phyloP scores from a whole-genome alignment of 2,113 vertebrate genomes.

The Ptilorrhoa leucosticta region DNA sequence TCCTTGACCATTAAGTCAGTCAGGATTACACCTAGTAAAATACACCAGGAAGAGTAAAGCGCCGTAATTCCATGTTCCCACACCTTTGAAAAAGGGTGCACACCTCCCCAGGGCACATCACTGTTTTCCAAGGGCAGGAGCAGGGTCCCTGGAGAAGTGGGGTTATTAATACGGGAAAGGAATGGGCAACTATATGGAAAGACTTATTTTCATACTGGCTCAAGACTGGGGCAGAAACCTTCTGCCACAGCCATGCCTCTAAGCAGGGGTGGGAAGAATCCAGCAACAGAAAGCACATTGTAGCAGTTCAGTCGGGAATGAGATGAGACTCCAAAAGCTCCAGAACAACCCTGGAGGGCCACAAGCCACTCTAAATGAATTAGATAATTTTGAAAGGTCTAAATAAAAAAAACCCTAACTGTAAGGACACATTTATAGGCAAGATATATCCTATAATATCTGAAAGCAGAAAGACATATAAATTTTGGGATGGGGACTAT shows the following conservation, averaged over 20 bases:
- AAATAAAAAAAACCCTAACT: not conserved
- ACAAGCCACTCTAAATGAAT: not conserved
- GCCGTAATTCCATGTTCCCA: not conserved
- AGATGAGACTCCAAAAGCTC: not conserved
- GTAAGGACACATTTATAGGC: not conserved
- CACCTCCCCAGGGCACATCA: not conserved
- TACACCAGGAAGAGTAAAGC: not conserved
- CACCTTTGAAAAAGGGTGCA: not conserved
- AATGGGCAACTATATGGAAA: rapidly evolving
- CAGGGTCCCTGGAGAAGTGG: not conserved
- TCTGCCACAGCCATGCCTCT: not conserved
- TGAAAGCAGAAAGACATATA: not conserved
- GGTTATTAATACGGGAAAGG: not conserved
- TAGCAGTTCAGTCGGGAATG: not conserved
- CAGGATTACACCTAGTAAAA: not conserved
- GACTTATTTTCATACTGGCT: not conserved
- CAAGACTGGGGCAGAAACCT: not conserved
- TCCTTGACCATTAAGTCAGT: rapidly evolving
- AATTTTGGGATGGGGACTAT: not conserved
- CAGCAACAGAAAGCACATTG: not conserved
- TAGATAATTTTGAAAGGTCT: not conserved
- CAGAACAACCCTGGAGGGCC: not conserved
- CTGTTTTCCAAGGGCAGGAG: not conserved
- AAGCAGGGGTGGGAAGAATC: not conserved
- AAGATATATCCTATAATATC: not conserved